phyloP scores from a whole-genome alignment of 2,888 invertebrate genomes.

The Microctonus aethiopoides region DNA sequence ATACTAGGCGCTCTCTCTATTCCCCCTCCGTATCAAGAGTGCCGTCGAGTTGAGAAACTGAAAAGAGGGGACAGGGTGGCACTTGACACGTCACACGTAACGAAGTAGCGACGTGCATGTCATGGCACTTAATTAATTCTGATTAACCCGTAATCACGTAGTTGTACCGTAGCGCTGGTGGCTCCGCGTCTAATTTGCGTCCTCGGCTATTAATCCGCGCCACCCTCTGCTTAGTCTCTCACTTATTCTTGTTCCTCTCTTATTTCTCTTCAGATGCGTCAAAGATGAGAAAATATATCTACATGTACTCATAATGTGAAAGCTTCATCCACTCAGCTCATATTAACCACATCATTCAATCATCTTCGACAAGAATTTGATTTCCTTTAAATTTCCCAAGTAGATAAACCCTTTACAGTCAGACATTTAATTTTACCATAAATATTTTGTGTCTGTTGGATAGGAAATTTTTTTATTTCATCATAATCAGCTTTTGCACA shows the following conservation, averaged over 20 bases:
- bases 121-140: constrained; percentile 66
- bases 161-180: constrained; percentile 54
- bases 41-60: constrained; percentile 40
- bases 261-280: not conserved
- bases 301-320: not conserved
- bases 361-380: not conserved
- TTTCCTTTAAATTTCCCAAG: not conserved
- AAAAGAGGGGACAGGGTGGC: constrained; percentile 54
- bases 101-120: constrained; percentile 66
- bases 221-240: constrained; percentile 37
- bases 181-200: constrained; percentile 61
- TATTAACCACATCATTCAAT: not conserved
- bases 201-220: constrained; percentile 59
- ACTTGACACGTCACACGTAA: constrained; percentile 66
- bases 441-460: not conserved
- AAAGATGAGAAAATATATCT: not conserved
- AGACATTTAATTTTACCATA: not conserved
- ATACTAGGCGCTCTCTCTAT: not conserved
- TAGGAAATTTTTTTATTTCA: not conserved
- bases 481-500: not conserved
- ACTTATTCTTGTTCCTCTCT: constrained; percentile 3
- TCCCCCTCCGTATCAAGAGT: constrained; percentile 22
- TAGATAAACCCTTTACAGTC: not conserved
- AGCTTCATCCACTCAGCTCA: not conserved
- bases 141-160: constrained; percentile 67